These are phyloP conservation scores for Habropoda laboriosa DNA, from an alignment of 1,140 invertebrate species.

Conservation along the genomic window DNA sequence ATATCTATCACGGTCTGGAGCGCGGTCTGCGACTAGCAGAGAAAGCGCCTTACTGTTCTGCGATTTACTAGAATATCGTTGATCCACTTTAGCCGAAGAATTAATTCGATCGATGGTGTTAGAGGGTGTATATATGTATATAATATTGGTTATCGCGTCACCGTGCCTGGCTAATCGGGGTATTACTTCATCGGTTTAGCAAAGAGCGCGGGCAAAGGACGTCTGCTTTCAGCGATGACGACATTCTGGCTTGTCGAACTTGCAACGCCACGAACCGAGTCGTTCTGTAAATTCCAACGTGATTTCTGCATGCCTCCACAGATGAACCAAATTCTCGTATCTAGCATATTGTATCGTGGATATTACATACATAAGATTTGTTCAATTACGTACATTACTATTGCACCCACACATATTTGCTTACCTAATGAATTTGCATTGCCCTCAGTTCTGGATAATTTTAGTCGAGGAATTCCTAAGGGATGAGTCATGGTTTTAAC, in stretches of 20 bases:
- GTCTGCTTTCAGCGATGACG: conserved; percentile 72
- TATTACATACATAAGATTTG: too few species aligned
- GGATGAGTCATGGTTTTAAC: too few species aligned
- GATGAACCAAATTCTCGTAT: background rate
- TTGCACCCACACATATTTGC: background rate
- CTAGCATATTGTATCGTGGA: background rate
- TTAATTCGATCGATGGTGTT: background rate
- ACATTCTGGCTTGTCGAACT: conserved; percentile 51
- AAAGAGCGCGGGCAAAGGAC: conserved; percentile 62
- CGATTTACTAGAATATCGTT: conserved; percentile 6
- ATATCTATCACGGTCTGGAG: background rate
- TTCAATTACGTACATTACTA: background rate
- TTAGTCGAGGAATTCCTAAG: too few species aligned
- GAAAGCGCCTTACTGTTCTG: background rate
- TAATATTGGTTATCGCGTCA: conserved; percentile 27
- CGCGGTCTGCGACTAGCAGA: background rate
- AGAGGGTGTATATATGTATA: background rate
- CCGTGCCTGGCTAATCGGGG: conserved; percentile 53
- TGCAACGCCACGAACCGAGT: background rate
- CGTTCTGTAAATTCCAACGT: background rate
- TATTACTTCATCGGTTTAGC: conserved; percentile 73
- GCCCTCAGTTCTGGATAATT: too few species aligned
- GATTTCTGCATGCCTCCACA: background rate
- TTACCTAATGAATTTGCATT: too few species aligned
- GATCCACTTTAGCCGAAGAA: background rate